These are phyloP conservation scores for Pomatorhinus ruficollis DNA, from an alignment of 2,113 vertebrate species.

Conservation along the genomic window DNA sequence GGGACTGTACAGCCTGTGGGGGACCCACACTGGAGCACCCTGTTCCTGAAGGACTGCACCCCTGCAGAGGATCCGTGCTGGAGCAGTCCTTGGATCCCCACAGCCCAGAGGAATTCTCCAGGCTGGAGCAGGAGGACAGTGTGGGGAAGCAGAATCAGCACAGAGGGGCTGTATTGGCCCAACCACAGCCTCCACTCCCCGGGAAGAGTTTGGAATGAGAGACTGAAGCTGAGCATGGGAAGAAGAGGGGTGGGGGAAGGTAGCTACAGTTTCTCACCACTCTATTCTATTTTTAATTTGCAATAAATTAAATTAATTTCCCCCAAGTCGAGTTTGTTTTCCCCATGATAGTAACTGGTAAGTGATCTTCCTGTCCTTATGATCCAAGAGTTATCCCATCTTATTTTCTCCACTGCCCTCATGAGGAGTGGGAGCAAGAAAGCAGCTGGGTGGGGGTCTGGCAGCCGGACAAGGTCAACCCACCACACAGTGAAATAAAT, in stretches of 20 bases:
- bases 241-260: not conserved
- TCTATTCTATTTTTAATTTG: not conserved
- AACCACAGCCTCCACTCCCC: not conserved
- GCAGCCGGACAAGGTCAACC: not conserved
- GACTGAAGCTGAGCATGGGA: not conserved
- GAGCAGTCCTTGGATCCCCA: not conserved
- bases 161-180: accelerated
- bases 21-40: accelerated
- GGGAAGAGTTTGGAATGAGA: not conserved
- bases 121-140: no score
- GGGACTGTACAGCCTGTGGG: accelerated
- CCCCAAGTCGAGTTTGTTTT: not conserved
- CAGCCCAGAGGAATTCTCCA: not conserved
- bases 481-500: not conserved
- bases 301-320: constrained; percentile 15
- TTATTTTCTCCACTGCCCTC: not conserved
- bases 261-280: not conserved
- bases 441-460: not conserved
- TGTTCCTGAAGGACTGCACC: not conserved
- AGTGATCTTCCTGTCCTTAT: constrained; percentile 14
- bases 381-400: not conserved
- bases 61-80: accelerated
- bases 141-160: not conserved
- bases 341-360: not conserved
- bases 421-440: not conserved